Evolutionary conservation across 2,113 vertebrate genomes (phyloP).

Genomic region (Arizona elegans): DNA sequence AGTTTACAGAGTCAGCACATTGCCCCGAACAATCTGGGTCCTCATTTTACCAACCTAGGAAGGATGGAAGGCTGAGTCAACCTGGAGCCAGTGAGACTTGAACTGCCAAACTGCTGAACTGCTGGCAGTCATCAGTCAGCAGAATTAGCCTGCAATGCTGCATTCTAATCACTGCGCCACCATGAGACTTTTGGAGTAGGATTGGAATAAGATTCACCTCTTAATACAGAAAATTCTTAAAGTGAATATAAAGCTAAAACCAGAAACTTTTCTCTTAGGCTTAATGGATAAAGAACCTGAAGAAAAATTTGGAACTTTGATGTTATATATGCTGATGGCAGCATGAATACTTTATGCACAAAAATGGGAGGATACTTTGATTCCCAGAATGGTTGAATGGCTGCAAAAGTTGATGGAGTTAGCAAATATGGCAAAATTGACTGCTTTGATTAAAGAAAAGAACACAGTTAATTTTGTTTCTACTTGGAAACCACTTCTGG

Average conservation of each 20-base stretch:
- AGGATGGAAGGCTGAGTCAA: neutral
- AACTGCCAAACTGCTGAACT: neutral
- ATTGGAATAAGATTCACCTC: neutral
- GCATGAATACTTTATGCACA: neutral
- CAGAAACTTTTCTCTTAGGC: neutral
- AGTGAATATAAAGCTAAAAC: neutral
- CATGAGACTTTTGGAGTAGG: neutral
- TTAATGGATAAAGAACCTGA: neutral
- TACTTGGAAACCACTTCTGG: neutral
- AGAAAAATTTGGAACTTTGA: neutral
- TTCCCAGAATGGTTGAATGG: neutral
- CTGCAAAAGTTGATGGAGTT: neutral
- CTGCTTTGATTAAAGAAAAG: neutral
- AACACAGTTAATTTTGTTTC: neutral
- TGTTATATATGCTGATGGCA: neutral
- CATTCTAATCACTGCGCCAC: neutral
- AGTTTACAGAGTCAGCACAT: neutral
- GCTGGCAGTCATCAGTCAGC: neutral
- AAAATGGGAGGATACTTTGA: neutral
- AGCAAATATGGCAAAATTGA: neutral
- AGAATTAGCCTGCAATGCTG: neutral
- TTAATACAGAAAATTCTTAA: neutral
- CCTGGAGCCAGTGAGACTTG: accelerated
- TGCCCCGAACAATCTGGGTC: neutral
- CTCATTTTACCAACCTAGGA: neutral